These are phyloP conservation scores for Trichonephila inaurata DNA, from an alignment of 1,140 invertebrate genomes.

Conservation along the genomic window DNA sequence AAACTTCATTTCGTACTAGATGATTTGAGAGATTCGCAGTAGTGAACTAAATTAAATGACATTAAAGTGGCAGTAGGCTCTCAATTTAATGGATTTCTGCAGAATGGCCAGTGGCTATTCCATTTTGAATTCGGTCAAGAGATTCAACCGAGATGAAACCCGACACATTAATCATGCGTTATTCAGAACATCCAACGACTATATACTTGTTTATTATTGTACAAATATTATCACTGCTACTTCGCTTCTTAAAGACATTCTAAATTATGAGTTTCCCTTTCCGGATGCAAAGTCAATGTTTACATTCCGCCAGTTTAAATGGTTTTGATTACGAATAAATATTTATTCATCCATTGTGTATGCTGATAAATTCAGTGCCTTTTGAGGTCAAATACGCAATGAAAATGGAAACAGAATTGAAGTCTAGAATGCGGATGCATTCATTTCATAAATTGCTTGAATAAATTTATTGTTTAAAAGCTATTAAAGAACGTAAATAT, in stretches of 20 bases:
- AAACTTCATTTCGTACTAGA: not conserved
- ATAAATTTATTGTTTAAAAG: too few relatives aligned
- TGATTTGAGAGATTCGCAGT: not conserved
- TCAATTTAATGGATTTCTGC: conserved; percentile 2
- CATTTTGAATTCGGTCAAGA: not conserved
- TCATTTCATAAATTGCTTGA: too few relatives aligned
- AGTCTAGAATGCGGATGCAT: too few relatives aligned
- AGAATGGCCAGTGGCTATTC: not conserved
- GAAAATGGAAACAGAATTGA: too few relatives aligned
- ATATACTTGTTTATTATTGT: not conserved
- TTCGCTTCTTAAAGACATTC: not conserved
- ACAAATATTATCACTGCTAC: not conserved
- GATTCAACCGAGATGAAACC: not conserved
- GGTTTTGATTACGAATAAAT: not conserved
- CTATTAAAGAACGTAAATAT: too few relatives aligned
- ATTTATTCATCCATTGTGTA: not conserved
- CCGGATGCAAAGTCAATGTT: not conserved
- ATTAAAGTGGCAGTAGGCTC: conserved; percentile 20
- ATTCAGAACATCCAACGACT: not conserved
- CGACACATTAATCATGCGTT: not conserved
- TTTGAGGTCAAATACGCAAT: too few relatives aligned
- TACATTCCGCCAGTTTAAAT: not conserved
- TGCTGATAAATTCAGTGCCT: too few relatives aligned
- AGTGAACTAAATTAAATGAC: not conserved
- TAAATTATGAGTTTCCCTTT: not conserved